Evolutionary conservation across 2,888 invertebrate species (phyloP).

Genomic region (Cheilosia variabilis): DNA sequence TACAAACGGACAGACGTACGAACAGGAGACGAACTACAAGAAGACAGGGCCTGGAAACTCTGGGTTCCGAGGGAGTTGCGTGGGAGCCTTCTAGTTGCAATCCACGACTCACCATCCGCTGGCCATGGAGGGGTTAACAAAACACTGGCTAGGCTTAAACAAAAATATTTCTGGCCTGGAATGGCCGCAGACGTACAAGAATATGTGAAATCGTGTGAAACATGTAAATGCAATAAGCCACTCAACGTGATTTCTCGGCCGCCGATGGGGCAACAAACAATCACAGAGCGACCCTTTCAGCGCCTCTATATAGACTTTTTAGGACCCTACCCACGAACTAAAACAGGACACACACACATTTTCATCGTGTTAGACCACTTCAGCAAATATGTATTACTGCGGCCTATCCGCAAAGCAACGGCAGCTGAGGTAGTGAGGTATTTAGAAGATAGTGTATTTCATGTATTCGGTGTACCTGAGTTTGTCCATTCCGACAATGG

Average conservation of each 20-base stretch:
- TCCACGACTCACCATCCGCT: not conserved
- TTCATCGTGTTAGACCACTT: constrained; percentile 47
- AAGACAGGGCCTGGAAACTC: not conserved
- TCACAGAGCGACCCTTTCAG: constrained; percentile 38
- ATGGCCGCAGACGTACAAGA: not conserved
- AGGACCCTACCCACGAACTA: constrained; percentile 54
- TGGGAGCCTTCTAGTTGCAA: not conserved
- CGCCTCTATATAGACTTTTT: constrained; percentile 46
- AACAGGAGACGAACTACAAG: not conserved
- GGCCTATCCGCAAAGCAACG: constrained; percentile 15
- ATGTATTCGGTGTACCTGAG: too few relatives aligned
- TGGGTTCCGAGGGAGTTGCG: not conserved
- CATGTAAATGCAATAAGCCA: not conserved
- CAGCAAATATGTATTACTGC: constrained; percentile 45
- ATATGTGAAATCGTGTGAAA: not conserved
- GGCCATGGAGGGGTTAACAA: not conserved
- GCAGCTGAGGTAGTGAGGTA: not conserved
- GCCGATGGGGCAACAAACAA: constrained; percentile 13
- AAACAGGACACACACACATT: constrained; percentile 29
- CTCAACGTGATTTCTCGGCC: constrained; percentile 7
- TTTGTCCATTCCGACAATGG: constrained; percentile 36
- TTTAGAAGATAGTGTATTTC: too few relatives aligned
- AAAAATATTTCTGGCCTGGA: too few relatives aligned
- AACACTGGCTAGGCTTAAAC: too few relatives aligned
- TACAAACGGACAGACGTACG: not conserved